These are phyloP conservation scores for Limenitis camilla DNA, from an alignment of 2,888 invertebrate genomes.

Conservation along the genomic window DNA sequence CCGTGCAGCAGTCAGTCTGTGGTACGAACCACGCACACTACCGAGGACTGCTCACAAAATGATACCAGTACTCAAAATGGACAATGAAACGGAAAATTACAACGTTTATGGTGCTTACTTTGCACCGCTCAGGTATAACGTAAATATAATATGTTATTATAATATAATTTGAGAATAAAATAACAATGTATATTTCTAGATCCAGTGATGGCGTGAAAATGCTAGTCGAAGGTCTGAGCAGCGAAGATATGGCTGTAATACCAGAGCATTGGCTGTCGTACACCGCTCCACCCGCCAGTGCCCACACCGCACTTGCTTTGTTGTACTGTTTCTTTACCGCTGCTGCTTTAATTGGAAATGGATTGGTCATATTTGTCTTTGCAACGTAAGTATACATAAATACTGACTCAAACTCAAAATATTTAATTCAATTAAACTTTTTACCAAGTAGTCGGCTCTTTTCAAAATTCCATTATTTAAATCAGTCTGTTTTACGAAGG, in stretches of 20 bases:
- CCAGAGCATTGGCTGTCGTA: slow-evolving; percentile 85
- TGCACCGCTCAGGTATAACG: slow-evolving; percentile 54
- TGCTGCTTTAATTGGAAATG: slow-evolving; percentile 84
- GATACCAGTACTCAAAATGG: slow-evolving; percentile 41
- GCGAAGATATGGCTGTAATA: too few relatives aligned
- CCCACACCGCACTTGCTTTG: slow-evolving; percentile 85
- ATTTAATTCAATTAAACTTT: too few relatives aligned
- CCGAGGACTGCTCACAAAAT: slow-evolving; percentile 66
- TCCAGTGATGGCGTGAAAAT: slow-evolving; percentile 55
- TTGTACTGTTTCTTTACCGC: slow-evolving; percentile 84
- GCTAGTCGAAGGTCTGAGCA: slow-evolving; percentile 72
- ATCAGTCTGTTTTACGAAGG: too few relatives aligned
- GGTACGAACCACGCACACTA: slow-evolving; percentile 54
- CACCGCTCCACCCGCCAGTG: slow-evolving; percentile 85
- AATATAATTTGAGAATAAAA: background rate
- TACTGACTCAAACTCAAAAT: too few relatives aligned
- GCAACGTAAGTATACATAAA: slow-evolving; percentile 70
- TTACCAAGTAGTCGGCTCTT: too few relatives aligned
- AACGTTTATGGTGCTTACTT: slow-evolving; percentile 57
- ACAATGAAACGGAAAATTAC: slow-evolving; percentile 49
- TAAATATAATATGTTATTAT: background rate
- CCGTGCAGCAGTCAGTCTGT: slow-evolving; percentile 65
- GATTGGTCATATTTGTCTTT: slow-evolving; percentile 89
- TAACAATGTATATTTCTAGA: slow-evolving; percentile 26
- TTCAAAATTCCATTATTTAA: too few relatives aligned